Evolutionary conservation across 1,140 invertebrate species (phyloP).

Genomic region (Wasmannia auropunctata): DNA sequence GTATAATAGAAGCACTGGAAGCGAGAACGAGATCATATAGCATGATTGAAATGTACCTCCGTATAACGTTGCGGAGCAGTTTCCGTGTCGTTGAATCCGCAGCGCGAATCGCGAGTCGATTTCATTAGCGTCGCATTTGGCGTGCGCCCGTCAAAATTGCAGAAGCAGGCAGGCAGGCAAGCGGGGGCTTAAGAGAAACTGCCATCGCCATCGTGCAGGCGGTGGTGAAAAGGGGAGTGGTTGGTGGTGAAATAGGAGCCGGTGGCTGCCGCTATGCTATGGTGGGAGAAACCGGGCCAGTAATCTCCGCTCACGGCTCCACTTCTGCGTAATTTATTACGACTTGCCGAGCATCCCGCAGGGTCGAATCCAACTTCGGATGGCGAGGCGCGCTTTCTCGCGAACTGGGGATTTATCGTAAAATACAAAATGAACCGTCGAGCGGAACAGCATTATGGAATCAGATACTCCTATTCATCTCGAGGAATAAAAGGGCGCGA

Average conservation of each 20-base stretch:
- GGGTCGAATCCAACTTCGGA: conserved; percentile 60
- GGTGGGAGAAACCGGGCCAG: conserved; percentile 65
- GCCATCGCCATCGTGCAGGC: conserved; percentile 40
- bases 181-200: conserved; percentile 52
- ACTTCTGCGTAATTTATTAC: conserved; percentile 66
- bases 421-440: conserved; percentile 51
- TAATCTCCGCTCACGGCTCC: conserved; percentile 63
- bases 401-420: conserved; percentile 40
- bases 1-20: too few relatives aligned
- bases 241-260: conserved; percentile 64
- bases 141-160: conserved; percentile 50
- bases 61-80: not conserved
- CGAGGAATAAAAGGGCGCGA: not conserved
- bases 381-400: conserved; percentile 39
- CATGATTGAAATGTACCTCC: conserved; percentile 21
- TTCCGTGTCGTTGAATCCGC: conserved; percentile 30
- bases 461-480: not conserved
- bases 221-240: conserved; percentile 67
- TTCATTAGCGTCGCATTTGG: conserved; percentile 57
- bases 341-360: conserved; percentile 61
- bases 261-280: conserved; percentile 31
- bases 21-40: not conserved
- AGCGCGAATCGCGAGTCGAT: conserved; percentile 45
- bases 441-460: not conserved
- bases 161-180: not conserved